Percentiles rank a stretch among this genome's conserved stretches.
Conservation (phyloP, 2,888 invertebrate genomes). For the Andrena dorsata region DNA sequence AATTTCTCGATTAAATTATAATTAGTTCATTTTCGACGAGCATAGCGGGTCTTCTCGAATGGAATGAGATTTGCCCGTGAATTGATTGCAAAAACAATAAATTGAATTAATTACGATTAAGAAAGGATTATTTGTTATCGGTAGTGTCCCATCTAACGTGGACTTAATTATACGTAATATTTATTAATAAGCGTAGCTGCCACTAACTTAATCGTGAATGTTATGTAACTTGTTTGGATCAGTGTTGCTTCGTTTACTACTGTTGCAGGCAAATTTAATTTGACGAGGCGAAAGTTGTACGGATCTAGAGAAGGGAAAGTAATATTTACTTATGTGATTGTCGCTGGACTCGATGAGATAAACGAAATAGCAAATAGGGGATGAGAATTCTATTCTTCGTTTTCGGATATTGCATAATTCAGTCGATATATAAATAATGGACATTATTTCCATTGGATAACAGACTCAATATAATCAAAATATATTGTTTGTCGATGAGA, state of each 20-base stretch:
- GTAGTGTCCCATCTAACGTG: constrained; percentile 11
- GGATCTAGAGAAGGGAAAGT: background rate
- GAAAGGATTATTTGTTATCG: background rate
- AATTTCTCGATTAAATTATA: background rate
- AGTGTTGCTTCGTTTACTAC: constrained; percentile 6
- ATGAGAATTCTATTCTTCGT: constrained; percentile 15
- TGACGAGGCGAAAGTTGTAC: constrained; percentile 1
- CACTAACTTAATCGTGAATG: constrained; percentile 18
- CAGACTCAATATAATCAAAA: constrained; percentile 28
- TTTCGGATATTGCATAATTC: constrained; percentile 4
- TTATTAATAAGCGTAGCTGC: constrained; percentile 46
- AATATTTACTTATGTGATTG: constrained; percentile 15
- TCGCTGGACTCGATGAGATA: background rate
- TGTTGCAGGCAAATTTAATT: constrained; percentile 3
- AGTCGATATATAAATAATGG: constrained; percentile 11
- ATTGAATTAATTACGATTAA: constrained; percentile 4
- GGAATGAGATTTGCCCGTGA: background rate
- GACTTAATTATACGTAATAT: constrained; percentile 25
- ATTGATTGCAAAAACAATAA: background rate
- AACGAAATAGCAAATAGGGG: background rate
- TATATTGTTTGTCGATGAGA: constrained; percentile 42
- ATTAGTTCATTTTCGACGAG: background rate
- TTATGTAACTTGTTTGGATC: background rate
- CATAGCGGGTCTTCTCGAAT: background rate
- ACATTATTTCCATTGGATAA: constrained; percentile 14